Percentiles rank a stretch among this genome's conserved stretches.
Conservation (phyloP, 2,797 vertebrate species). For the Amblyraja radiata region DNA sequence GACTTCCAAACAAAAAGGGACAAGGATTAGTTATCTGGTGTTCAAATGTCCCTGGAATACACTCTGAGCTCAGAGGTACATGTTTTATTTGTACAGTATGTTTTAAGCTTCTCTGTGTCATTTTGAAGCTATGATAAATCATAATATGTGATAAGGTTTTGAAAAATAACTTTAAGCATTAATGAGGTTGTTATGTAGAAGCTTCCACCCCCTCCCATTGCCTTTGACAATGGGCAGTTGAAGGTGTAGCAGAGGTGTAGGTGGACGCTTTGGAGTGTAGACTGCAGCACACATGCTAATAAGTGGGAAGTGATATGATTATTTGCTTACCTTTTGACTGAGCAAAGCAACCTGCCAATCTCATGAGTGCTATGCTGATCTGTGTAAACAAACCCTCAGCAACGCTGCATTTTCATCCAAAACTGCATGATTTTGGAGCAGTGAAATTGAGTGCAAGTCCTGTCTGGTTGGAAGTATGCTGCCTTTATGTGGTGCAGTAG, state of each 20-base stretch:
- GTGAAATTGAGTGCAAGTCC: not conserved
- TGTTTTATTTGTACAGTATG: not conserved
- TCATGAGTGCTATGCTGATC: not conserved
- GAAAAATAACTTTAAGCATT: not conserved
- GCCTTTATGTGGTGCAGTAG: not conserved
- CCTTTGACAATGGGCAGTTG: not conserved
- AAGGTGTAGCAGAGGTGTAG: not conserved
- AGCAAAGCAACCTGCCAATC: not conserved
- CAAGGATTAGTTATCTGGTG: not conserved
- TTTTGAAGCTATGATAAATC: not conserved
- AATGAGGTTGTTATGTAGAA: not conserved
- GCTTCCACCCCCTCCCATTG: not conserved
- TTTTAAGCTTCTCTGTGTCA: not conserved
- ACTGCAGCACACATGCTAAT: not conserved
- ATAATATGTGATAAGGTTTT: constrained; percentile 7
- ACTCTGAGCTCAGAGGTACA: not conserved
- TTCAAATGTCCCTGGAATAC: not conserved
- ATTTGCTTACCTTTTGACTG: not conserved
- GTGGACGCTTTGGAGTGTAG: not conserved
- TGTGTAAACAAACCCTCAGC: not conserved
- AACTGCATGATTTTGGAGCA: not conserved
- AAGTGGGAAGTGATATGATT: not conserved
- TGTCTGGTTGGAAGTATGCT: not conserved
- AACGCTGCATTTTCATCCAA: not conserved
- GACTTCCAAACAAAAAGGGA: not conserved